A percentile compares a stretch with the other conserved stretches of the same genome.
Evolutionary conservation across 2,797 vertebrate species (phyloP).

Genomic region (Platalea minor): DNA sequence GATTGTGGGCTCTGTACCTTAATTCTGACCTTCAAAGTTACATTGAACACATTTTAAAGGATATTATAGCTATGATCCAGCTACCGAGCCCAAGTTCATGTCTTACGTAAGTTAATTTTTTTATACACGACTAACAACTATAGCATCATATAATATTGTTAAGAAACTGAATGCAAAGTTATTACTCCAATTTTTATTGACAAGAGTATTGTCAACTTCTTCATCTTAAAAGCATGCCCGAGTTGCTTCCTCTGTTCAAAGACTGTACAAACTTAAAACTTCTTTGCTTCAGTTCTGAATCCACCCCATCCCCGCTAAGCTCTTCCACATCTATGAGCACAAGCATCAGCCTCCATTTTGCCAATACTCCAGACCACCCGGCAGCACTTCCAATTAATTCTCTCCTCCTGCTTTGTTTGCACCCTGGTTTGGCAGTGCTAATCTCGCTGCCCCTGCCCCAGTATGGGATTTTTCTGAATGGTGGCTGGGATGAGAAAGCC

Average conservation of each 20-base stretch:
- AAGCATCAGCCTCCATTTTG: not conserved
- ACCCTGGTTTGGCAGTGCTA: not conserved
- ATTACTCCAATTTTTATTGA: not conserved
- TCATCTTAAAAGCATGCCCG: not conserved
- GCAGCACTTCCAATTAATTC: not conserved
- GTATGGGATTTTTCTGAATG: not conserved
- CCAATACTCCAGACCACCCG: not conserved
- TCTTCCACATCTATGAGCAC: not conserved
- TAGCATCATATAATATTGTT: not conserved
- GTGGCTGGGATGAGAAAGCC: not conserved
- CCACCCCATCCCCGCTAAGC: not conserved
- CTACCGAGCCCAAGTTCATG: not conserved
- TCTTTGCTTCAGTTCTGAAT: not conserved
- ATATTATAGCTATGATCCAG: not conserved
- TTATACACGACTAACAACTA: not conserved
- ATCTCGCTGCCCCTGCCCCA: not conserved
- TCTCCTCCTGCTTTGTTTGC: not conserved
- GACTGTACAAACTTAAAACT: not conserved
- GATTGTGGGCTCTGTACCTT: not conserved
- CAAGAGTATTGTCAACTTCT: not conserved
- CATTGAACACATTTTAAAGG: not conserved
- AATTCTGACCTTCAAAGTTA: constrained; percentile 18
- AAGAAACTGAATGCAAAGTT: not conserved
- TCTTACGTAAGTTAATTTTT: not conserved
- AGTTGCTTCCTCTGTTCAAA: not conserved